These are phyloP conservation scores for Manduca sexta DNA, from an alignment of 1,140 invertebrate species.

Conservation along the genomic window DNA sequence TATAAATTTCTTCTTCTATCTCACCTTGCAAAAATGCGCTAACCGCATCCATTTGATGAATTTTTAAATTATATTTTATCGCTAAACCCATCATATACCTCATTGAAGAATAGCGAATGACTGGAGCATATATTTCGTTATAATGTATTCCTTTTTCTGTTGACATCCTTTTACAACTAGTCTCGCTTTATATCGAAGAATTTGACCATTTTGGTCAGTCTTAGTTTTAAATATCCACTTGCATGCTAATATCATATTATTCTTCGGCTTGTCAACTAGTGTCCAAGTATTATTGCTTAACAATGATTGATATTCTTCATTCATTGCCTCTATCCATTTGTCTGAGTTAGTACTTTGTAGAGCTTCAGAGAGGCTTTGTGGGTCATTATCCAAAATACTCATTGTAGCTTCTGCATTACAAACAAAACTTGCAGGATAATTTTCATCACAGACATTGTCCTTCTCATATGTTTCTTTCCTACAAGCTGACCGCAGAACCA, in stretches of 20 bases:
- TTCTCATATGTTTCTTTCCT: too few relatives aligned
- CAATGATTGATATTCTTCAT: constrained; percentile 43
- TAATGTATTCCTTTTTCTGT: constrained; percentile 12
- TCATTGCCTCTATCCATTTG: constrained; percentile 47
- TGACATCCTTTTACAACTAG: constrained; percentile 35
- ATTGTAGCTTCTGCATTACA: too few relatives aligned
- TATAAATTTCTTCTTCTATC: constrained; percentile 52
- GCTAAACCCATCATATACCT: constrained; percentile 29
- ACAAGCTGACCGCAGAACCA: too few relatives aligned
- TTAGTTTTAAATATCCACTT: constrained; percentile 59
- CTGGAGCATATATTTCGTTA: neutral
- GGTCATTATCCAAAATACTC: too few relatives aligned
- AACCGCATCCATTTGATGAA: neutral
- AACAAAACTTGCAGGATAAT: too few relatives aligned
- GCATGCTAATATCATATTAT: constrained; percentile 11
- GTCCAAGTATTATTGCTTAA: constrained; percentile 48
- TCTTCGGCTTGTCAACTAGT: constrained; percentile 33
- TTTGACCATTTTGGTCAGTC: constrained; percentile 32
- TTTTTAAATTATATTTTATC: constrained; percentile 7
- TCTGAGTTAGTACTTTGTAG: constrained; percentile 21
- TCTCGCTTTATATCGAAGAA: constrained; percentile 34
- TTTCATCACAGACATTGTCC: too few relatives aligned
- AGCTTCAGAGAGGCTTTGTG: constrained; percentile 35
- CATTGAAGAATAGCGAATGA: constrained; percentile 2
- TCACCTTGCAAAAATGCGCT: constrained; percentile 38